Evolutionary conservation across 2,113 vertebrate genomes (phyloP).

Genomic region (Saiga tatarica): DNA sequence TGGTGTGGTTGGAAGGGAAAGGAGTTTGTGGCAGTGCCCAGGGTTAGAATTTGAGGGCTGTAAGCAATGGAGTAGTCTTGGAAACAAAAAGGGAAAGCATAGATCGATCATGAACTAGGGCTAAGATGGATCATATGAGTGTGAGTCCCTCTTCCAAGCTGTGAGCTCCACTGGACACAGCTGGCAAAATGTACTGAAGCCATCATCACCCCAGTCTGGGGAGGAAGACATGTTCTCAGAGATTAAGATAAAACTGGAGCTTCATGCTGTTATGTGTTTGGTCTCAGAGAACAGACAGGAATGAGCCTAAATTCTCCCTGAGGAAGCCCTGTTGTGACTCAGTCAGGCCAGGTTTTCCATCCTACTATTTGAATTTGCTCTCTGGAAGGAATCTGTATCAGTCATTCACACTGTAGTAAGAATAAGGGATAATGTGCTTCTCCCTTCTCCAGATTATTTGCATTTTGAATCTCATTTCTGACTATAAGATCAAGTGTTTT

Average conservation of each 20-base stretch:
- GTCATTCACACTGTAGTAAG: slow-evolving; percentile 36
- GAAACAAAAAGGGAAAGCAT: not conserved
- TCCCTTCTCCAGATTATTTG: not conserved
- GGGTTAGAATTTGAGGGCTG: not conserved
- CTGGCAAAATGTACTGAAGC: not conserved
- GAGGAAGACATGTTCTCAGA: not conserved
- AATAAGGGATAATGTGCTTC: not conserved
- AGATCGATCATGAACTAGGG: not conserved
- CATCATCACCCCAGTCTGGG: not conserved
- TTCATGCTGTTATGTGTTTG: not conserved
- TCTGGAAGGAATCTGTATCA: not conserved
- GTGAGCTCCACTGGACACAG: not conserved
- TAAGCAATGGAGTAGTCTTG: not conserved
- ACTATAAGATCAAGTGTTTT: not conserved
- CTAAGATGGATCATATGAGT: not conserved
- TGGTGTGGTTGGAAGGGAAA: not conserved
- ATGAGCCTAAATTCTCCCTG: not conserved
- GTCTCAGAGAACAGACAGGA: not conserved
- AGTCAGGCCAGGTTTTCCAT: not conserved
- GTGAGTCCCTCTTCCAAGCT: not conserved
- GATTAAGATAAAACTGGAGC: not conserved
- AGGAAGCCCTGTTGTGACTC: not conserved
- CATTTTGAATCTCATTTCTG: slow-evolving; percentile 15
- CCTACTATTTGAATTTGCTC: not conserved
- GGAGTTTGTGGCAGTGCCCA: not conserved